Base-by-base conservation (phyloP, 2,113 vertebrate species). In the Pseudorasbora parva region DNA sequence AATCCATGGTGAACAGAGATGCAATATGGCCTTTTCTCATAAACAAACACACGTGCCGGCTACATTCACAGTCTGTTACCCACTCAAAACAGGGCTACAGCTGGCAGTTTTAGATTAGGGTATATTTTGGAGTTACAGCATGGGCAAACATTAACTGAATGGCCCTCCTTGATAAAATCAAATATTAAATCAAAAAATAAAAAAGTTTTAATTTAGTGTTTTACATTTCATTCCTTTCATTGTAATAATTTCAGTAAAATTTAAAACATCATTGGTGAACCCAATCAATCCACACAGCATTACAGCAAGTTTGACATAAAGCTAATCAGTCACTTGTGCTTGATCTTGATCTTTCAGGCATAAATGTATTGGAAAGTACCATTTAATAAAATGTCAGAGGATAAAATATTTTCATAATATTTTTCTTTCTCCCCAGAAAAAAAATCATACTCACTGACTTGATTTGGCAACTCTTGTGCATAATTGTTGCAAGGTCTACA, bases 21-120 rank as follows among this genome's bases (percentile, higher is more conserved):
- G 80, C 86, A 87, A 87, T 85, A 87, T 87, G 83, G 68, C 83
- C 66, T 81, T 87, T 87, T 87, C 80, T 83, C 86, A 82, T 81
- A 80, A 75, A 78, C 64, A 82, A 45, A 84, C 74, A 74, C 80
- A 73, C 83, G 11, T 11, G 25, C 37, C 21, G 82, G 76, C 82
- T 78, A 80, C 85, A 84, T 78, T 83, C 69, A 41, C 85, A 83
- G 75, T 74, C 73, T 85, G 64, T 82, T 79, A 66, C 85, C n/a
- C 77, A 64, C 59, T 78, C 85, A 84, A 51, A 83, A 62, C 69
- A 83, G 59, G 69, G 69, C 85, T 86, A 57, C 76, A 86, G 76
- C 82, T 86, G 85, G 76, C 81, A 80, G 75, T 54, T 83, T 83
- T 83, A 57, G 57, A n/a, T 73, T 86, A 71, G 68, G 78, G 54